Evolutionary conservation across 2,113 vertebrate genomes (phyloP).

Genomic region (Sialia sialis): DNA sequence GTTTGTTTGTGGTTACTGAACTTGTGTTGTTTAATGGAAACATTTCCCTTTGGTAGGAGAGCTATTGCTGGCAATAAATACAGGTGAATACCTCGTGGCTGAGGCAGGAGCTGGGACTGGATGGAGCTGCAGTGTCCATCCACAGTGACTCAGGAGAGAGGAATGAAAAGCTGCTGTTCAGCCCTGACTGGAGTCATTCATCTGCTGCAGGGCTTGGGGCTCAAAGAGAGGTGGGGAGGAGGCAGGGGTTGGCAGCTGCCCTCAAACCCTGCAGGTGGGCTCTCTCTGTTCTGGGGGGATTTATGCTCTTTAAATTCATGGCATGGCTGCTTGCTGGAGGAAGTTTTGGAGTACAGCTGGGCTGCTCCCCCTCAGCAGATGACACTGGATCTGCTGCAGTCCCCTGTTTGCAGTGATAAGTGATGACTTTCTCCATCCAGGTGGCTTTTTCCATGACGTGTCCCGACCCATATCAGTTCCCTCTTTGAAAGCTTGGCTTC

Average conservation of each 20-base stretch:
- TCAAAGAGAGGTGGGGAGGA: not conserved
- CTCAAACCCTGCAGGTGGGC: rapidly evolving
- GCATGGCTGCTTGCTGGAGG: not conserved
- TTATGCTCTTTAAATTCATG: not conserved
- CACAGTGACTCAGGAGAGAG: not conserved
- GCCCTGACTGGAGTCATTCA: not conserved
- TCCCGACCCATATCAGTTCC: not conserved
- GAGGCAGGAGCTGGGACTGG: not conserved
- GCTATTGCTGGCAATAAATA: not conserved
- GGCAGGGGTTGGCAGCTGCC: not conserved
- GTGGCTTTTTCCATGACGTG: not conserved
- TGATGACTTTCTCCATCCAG: not conserved
- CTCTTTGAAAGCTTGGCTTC: not conserved
- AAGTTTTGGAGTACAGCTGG: not conserved
- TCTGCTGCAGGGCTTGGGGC: not conserved
- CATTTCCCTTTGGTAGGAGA: not conserved
- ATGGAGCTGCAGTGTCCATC: not conserved
- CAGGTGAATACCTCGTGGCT: not conserved
- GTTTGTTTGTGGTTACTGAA: not conserved
- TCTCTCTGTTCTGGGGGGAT: not conserved
- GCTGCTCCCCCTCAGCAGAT: not conserved
- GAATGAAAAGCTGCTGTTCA: not conserved
- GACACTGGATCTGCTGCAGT: not conserved
- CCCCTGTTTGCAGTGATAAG: not conserved
- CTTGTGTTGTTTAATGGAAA: not conserved